Evolutionary conservation across 2,113 vertebrate species (phyloP).

Genomic region (Boulengeromyrus knoepffleri): DNA sequence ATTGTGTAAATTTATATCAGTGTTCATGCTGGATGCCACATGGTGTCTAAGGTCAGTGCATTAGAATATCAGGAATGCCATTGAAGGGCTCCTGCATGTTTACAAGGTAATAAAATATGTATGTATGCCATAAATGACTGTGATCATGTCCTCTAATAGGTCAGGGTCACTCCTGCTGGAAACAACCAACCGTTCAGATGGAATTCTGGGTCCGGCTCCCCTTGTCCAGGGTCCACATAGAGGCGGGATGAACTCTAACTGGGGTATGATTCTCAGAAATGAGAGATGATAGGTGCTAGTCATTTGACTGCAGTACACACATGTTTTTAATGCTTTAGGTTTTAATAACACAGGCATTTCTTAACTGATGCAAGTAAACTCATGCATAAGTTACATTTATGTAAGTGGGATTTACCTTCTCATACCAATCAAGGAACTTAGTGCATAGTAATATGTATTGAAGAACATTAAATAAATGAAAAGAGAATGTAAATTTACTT

Average conservation of each 20-base stretch:
- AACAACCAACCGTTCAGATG: conserved; percentile 49
- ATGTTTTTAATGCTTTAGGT: neutral
- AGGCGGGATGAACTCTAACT: conserved; percentile 48
- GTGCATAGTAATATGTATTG: neutral
- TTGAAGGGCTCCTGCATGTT: neutral
- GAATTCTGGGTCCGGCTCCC: conserved; percentile 54
- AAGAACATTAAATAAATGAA: neutral
- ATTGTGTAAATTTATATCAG: neutral
- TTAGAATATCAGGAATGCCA: neutral
- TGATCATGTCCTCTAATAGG: conserved; percentile 24
- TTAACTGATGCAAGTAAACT: neutral
- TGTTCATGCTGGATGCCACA: neutral
- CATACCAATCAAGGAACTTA: neutral
- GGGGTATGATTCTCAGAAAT: conserved; percentile 43
- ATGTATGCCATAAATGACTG: neutral
- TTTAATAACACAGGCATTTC: neutral
- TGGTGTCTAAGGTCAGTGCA: neutral
- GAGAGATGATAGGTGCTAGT: neutral
- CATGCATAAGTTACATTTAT: neutral
- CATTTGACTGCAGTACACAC: neutral
- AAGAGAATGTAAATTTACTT: neutral
- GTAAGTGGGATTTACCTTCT: neutral
- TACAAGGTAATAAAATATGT: neutral
- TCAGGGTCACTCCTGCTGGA: conserved; percentile 38
- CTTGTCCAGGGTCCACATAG: conserved; percentile 30